Evolutionary conservation across 2,797 vertebrate species (phyloP).

Genomic region (Naso thynnoides): DNA sequence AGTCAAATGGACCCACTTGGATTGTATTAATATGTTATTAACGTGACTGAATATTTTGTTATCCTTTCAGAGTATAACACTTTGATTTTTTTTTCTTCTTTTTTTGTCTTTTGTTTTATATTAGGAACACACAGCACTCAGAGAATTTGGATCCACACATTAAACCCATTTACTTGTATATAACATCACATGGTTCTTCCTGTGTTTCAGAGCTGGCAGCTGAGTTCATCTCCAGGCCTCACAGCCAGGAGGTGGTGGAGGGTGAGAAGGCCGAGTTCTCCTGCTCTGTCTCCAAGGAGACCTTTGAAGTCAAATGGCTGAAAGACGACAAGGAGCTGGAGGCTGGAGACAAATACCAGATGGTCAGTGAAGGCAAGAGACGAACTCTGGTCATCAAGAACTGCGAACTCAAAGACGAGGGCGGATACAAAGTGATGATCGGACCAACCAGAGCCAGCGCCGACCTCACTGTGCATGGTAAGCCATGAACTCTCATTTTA

Average conservation of each 20-base stretch:
- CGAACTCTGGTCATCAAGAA: conserved; percentile 89
- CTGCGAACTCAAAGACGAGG: conserved; percentile 88
- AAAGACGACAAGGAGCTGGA: conserved; percentile 86
- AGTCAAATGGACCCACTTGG: too few relatives aligned
- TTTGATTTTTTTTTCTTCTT: too few relatives aligned
- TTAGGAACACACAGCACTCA: not conserved
- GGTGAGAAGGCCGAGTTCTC: conserved; percentile 94
- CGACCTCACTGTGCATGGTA: conserved; percentile 92
- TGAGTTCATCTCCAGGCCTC: conserved; percentile 94
- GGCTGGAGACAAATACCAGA: conserved; percentile 90
- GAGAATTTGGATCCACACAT: too few relatives aligned
- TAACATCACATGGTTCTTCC: not conserved
- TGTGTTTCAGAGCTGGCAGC: conserved; percentile 92
- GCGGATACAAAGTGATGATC: conserved; percentile 88
- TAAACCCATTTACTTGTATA: not conserved
- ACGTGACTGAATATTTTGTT: too few relatives aligned
- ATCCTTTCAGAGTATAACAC: too few relatives aligned
- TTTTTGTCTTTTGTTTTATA: too few relatives aligned
- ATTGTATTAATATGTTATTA: too few relatives aligned
- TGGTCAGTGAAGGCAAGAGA: conserved; percentile 92
- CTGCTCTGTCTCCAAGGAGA: conserved; percentile 95
- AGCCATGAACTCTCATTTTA: conserved; percentile 11
- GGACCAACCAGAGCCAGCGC: conserved; percentile 91
- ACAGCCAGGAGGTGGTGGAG: conserved; percentile 91
- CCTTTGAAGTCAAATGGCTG: conserved; percentile 91